These are phyloP conservation scores for Dasyurus viverrinus DNA, from an alignment of 2,113 vertebrate species.

Conservation along the genomic window DNA sequence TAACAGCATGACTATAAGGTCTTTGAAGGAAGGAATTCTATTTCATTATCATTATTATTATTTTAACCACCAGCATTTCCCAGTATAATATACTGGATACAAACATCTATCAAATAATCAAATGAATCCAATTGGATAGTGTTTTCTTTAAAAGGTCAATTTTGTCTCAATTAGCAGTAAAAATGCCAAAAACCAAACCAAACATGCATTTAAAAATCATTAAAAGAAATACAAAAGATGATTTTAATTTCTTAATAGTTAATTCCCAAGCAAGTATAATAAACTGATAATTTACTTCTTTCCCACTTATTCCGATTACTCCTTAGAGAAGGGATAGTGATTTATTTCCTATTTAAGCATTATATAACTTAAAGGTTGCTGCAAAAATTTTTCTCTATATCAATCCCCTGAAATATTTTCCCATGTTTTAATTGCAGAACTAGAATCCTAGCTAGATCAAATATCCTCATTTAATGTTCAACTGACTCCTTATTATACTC, in stretches of 20 bases:
- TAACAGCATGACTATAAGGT: neutral
- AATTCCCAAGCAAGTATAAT: neutral
- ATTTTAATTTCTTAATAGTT: neutral
- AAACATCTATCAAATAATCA: neutral
- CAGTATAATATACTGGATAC: neutral
- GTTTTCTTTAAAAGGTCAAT: neutral
- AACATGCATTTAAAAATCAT: neutral
- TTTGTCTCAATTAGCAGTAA: neutral
- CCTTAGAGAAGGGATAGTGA: neutral
- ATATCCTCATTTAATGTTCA: neutral
- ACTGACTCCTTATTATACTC: neutral
- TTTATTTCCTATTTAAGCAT: neutral
- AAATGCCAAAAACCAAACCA: neutral
- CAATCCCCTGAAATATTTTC: neutral
- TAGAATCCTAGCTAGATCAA: neutral
- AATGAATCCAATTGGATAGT: neutral
- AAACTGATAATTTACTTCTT: neutral
- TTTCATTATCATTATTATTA: neutral
- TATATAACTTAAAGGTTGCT: neutral
- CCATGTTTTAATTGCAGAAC: neutral
- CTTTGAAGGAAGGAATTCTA: neutral
- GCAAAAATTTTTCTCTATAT: neutral
- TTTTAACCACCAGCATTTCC: neutral
- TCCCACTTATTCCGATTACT: neutral
- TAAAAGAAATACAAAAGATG: neutral